phyloP scores from a whole-genome alignment of 2,113 vertebrate genomes.

The Baryphthengus martii region DNA sequence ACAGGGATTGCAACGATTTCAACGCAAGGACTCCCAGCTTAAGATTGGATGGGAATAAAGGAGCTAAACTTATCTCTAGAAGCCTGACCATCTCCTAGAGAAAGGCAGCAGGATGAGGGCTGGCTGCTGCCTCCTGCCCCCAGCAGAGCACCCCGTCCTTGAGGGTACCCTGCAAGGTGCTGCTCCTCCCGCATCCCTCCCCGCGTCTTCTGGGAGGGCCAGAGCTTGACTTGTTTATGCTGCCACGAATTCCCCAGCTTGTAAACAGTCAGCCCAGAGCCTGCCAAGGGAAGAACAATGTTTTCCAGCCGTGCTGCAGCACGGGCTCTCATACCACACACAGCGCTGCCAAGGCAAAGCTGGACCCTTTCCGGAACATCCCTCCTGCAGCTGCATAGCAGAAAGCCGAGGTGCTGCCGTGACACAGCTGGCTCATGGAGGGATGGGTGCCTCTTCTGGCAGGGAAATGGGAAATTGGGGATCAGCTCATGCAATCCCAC shows the following conservation, averaged over 20 bases:
- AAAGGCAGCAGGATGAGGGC: background rate
- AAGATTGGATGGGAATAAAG: background rate
- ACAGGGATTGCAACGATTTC: background rate
- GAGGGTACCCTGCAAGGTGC: background rate
- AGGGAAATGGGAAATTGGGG: background rate
- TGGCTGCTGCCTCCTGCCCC: background rate
- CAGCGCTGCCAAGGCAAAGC: constrained; percentile 6
- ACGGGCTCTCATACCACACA: background rate
- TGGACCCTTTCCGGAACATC: background rate
- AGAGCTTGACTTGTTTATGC: background rate
- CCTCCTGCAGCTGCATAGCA: background rate
- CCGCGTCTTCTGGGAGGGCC: background rate
- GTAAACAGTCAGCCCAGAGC: constrained; percentile 6
- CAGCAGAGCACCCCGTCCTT: background rate
- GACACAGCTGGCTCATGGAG: background rate
- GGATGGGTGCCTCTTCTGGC: background rate
- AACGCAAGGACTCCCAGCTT: accelerated
- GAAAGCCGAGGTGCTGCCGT: background rate
- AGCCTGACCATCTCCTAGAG: background rate
- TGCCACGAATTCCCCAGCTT: constrained; percentile 12
- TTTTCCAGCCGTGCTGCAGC: background rate
- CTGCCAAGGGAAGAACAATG: constrained; percentile 46
- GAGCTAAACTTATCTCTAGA: background rate
- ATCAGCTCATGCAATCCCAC: background rate
- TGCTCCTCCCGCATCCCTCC: background rate